phyloP scores from a whole-genome alignment of 2,113 vertebrate species.

The Meriones unguiculatus region DNA sequence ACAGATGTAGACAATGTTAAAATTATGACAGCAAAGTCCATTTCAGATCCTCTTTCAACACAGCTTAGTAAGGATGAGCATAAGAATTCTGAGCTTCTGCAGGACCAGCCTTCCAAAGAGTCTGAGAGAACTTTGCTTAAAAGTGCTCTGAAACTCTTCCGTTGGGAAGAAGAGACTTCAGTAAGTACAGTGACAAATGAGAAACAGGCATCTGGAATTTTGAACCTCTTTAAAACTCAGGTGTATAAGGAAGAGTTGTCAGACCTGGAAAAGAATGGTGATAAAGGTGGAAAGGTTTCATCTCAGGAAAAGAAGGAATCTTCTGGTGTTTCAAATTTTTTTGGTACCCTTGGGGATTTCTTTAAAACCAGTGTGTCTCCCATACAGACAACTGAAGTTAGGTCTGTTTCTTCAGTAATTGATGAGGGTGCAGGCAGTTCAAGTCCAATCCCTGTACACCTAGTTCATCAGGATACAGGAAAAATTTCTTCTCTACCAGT shows the following conservation, averaged over 20 bases:
- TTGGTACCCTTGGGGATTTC: conserved; percentile 91
- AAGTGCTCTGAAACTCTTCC: conserved; percentile 85
- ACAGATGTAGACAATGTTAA: conserved; percentile 45
- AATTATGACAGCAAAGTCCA: conserved; percentile 50
- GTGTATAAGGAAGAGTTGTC: conserved; percentile 85
- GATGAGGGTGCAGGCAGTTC: conserved; percentile 28
- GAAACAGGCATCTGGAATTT: conserved; percentile 88
- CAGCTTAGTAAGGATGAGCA: conserved; percentile 65
- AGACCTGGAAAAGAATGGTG: conserved; percentile 66
- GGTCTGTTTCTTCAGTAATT: background rate
- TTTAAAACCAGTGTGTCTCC: conserved; percentile 88
- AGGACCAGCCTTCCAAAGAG: conserved; percentile 74
- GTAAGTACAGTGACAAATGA: conserved; percentile 83
- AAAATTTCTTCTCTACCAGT: conserved; percentile 51
- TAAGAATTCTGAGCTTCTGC: conserved; percentile 75
- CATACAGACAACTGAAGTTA: conserved; percentile 80
- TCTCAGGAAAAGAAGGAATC: conserved; percentile 86
- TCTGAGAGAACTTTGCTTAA: conserved; percentile 85
- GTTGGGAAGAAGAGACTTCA: conserved; percentile 82
- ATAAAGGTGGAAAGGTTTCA: conserved; percentile 82
- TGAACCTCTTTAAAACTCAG: conserved; percentile 93
- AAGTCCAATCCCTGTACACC: conserved; percentile 44
- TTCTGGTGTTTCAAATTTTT: conserved; percentile 88
- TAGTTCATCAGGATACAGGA: conserved; percentile 46
- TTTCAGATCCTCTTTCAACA: conserved; percentile 45